Base-by-base conservation (phyloP, 1,140 invertebrate species). In the Tenebrio molitor region DNA sequence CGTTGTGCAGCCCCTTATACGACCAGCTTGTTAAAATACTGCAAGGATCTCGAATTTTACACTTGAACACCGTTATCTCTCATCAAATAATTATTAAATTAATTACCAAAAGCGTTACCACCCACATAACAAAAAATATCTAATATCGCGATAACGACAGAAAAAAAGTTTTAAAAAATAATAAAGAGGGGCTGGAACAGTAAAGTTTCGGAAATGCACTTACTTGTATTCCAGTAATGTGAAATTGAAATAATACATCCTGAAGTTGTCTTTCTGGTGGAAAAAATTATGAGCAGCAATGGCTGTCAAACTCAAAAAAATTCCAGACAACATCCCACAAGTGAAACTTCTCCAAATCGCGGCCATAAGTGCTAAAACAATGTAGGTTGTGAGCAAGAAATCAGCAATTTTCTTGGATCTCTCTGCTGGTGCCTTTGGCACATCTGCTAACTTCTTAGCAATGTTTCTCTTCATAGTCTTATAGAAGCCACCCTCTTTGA, bases 221-320 rank as follows among this genome's bases (percentile, higher is more conserved):
- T 81, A 88, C 87, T 81, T 85, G 7, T 88, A 90, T 1, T 89
- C 88, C 81, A 92, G 81, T 53, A 90, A 78, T 21, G 85, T 84
- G 8, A 96, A 80, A 78, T 95, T 91, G 69, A 92, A 93, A 34
- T 92, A 88, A 78, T 92, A 94, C 90, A 94, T 94, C 42, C 94
- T 87, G 86, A 92, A 94, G 78, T 88, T 94, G 78, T 95, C 90
- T 15, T 86, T 87, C 76, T 90, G 87, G 79, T 96, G 94, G 50
- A 95, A 90, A 79, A 92, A 96, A 82, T 96, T 96, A 79, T 96
- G 94, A 0, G 89, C 88, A 15, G 84, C 85, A 21, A 91, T 85
- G 8, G 84, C 82, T 0, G 87, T 84, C 80, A 89, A 87, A 17
- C 84, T 82, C 0, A 95, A 79, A 15, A 86, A 81, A 2, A 89